Base-by-base conservation (phyloP, 2,113 vertebrate genomes). In the Campylomormyrus numenius region DNA sequence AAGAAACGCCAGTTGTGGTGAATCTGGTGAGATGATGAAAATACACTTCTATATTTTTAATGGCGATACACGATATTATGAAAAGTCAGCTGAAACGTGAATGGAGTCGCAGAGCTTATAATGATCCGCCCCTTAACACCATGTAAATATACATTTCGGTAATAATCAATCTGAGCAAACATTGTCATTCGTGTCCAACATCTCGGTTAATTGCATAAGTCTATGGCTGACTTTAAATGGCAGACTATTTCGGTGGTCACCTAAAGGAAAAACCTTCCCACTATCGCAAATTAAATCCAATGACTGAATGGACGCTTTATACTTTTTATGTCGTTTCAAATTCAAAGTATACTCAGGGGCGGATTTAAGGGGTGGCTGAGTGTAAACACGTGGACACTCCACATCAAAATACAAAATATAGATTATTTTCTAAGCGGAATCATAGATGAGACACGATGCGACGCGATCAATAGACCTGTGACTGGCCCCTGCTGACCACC, bases 121-220 rank as follows among this genome's bases (percentile, higher is more conserved):
- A 80, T 39, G 74, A 80, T 8, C 45, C 77, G 21, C 21, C 11
- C 24, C 42, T 11, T 7, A n/a, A 46, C 80, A 42, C 42, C 7
- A n/a, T 85, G 83, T 85, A 85, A 85, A 48, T 48, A n/a, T 48
- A 48, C 39, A 24, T 85, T 46, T 13, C 6, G 45, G 83, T 48
- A 46, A 85, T 85, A 85, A 85, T 85, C 45, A 85, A 85, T 85
- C 83, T n/a, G 24, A 85, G 45, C 45, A 85, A 85, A 85, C 83
- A 85, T 48, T 10, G 39, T 8, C 42, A 83, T 83, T 83, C 42
- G 19, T 45, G 19, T 46, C 45, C 83, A 85, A 13, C 42, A 48
- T 84, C 35, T 46, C 21, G 19, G 80, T 84, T 84, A 46, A 45
- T 24, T 84, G 80, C 39, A 45, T 1, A 48, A 85, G 45, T 70